A percentile compares a stretch with the other conserved stretches of the same genome.
Conservation (phyloP, 2,888 invertebrate genomes). For the Hypomecis atomaria region DNA sequence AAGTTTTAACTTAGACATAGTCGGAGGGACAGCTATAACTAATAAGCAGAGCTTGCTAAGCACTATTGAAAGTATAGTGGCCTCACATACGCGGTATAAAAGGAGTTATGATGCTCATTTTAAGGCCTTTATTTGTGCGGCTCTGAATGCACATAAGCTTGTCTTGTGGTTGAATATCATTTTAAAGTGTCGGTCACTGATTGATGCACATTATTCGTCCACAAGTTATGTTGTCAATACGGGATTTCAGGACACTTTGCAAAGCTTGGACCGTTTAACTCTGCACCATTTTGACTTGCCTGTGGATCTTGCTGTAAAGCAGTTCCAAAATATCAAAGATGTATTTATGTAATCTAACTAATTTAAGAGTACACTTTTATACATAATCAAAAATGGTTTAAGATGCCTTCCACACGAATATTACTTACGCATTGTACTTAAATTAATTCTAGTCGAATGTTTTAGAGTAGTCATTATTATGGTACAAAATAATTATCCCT, state of each 20-base stretch:
- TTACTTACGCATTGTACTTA: constrained; percentile 53
- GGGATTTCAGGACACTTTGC: constrained; percentile 97
- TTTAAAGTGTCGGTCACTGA: constrained; percentile 92
- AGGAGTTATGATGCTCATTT: constrained; percentile 98
- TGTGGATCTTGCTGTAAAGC: constrained; percentile 97
- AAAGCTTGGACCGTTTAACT: constrained; percentile 94
- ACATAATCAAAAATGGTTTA: constrained; percentile 57
- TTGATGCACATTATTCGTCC: constrained; percentile 92
- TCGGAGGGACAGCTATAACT: constrained; percentile 93
- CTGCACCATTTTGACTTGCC: constrained; percentile 96
- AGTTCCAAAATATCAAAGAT: constrained; percentile 99
- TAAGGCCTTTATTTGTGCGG: constrained; percentile 98
- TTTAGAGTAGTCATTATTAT: constrained; percentile 42
- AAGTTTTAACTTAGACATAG: constrained; percentile 97
- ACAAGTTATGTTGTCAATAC: constrained; percentile 99
- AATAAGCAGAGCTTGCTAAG: constrained; percentile 95
- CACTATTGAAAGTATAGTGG: constrained; percentile 95
- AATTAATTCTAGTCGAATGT: constrained; percentile 53
- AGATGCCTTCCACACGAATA: constrained; percentile 61
- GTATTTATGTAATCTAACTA: constrained; percentile 89
- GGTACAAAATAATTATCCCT: constrained; percentile 32
- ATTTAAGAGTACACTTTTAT: constrained; percentile 67
- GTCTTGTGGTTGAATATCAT: constrained; percentile 97
- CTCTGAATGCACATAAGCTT: constrained; percentile 96
- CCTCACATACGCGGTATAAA: constrained; percentile 96